Evolutionary conservation across 2,888 invertebrate species (phyloP), one percentile per base, ranked within the genome.

Genomic region (Hartigia nigra): DNA sequence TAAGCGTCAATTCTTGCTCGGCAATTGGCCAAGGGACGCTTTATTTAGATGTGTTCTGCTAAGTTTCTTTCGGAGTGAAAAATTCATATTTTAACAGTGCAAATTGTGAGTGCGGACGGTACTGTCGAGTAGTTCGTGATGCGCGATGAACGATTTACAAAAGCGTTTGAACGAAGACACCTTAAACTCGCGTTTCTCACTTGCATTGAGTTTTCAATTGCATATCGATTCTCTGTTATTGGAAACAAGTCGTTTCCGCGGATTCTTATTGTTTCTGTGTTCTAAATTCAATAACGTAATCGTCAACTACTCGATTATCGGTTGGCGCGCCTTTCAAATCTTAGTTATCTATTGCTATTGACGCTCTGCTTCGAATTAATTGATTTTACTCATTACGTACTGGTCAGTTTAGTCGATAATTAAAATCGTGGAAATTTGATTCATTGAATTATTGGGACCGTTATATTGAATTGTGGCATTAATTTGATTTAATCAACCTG

Each of bases 141-240:
- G 82, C 83, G 83, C 85, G 84, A 84, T 80, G 76, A 78, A 82
- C 78, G 75, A 80, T 86, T 85, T 80, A 80, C 78, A 81, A 84
- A 86, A 84, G 81, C 80, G 77, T 82, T 84, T 81, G 77, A 81
- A 85, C 77, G 74, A 77, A 74, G n/a, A 14, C n/a, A 39, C 31
- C 72, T 31, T 31, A 72, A 72, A 34, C 12, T 31, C 3, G 31
- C 31, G 55, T 55, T 55, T 9, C 55, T 72, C 11, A 72, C 12
- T 2, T 34, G 72, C 12, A 34, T 72, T 34, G 72, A 72, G 72
- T 34, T 31, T 72, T 34, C 55, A 55, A 55, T 72, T 34, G 32
- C 14, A 72, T 32, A 3, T 72, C 5, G 31, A 72, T 12, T 72
- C 14, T 34, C 23, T 34, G 2, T 55, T 72, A 31, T 23, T 9